Conservation (phyloP, 2,888 invertebrate genomes). For the Ganaspis brasiliensis region DNA sequence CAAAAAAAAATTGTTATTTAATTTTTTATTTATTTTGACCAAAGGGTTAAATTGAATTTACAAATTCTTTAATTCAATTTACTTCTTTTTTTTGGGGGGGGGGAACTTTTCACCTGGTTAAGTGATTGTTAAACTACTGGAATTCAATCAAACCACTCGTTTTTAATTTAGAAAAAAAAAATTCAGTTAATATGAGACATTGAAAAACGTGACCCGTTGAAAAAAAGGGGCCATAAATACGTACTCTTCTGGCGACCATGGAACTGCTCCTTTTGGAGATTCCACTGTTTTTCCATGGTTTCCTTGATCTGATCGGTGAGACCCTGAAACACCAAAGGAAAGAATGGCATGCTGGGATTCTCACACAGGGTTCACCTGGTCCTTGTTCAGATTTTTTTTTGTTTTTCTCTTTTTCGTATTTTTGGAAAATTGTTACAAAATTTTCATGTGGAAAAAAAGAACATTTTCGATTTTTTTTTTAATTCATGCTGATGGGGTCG, state of each 20-base stretch:
- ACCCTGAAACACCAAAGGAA: conserved; percentile 85
- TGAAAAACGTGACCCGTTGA: neutral
- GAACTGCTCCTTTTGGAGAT: conserved; percentile 93
- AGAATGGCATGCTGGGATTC: conserved; percentile 76
- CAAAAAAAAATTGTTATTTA: too few relatives aligned
- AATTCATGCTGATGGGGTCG: conserved; percentile 18
- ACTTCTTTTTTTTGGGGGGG: too few relatives aligned
- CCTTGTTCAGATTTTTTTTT: conserved; percentile 49
- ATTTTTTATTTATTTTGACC: too few relatives aligned
- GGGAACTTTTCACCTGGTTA: neutral
- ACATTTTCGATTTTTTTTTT: neutral
- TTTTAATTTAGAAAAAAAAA: neutral
- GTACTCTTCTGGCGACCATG: conserved; percentile 94
- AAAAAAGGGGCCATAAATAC: conserved; percentile 77
- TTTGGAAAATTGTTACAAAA: conserved; percentile 38
- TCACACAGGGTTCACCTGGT: conserved; percentile 65
- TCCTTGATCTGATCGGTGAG: conserved; percentile 93
- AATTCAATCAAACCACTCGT: neutral
- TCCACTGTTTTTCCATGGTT: conserved; percentile 92
- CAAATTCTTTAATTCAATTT: too few relatives aligned
- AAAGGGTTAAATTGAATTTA: too few relatives aligned
- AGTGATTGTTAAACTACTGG: neutral
- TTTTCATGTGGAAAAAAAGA: conserved; percentile 14
- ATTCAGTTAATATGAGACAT: neutral
- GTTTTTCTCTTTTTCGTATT: neutral